Percentiles rank a stretch among this genome's conserved stretches.
phyloP scores from a whole-genome alignment of 2,113 vertebrate genomes.

The Hemicordylus capensis region DNA sequence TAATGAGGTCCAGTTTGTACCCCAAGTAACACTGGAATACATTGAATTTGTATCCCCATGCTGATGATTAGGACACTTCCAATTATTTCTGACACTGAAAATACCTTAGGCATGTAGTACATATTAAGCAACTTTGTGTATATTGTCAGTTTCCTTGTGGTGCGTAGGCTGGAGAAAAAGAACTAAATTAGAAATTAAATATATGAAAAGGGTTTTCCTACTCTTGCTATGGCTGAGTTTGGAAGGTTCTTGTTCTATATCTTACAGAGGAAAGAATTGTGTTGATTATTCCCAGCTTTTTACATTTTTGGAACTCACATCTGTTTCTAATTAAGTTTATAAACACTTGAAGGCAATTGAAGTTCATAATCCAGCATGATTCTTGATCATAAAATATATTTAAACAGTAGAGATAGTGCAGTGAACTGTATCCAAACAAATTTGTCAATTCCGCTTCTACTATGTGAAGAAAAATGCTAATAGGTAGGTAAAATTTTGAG shows the following conservation, averaged over 20 bases:
- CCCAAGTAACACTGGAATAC: not conserved
- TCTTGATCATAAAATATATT: slow-evolving; percentile 22
- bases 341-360: slow-evolving; percentile 53
- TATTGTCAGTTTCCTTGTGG: not conserved
- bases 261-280: not conserved
- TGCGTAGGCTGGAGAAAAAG: not conserved
- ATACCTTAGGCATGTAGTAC: not conserved
- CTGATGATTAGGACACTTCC: not conserved
- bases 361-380: slow-evolving; percentile 37
- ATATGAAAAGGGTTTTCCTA: not conserved
- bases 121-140: not conserved
- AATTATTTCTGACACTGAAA: not conserved
- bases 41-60: slow-evolving; percentile 2
- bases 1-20: not conserved
- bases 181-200: not conserved
- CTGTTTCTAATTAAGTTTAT: slow-evolving; percentile 62
- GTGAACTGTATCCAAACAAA: slow-evolving; percentile 44
- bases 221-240: not conserved
- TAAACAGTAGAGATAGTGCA: slow-evolving; percentile 36
- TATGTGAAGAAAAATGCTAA: slow-evolving; percentile 4
- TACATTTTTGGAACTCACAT: slow-evolving; percentile 2
- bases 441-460: slow-evolving; percentile 28
- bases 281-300: slow-evolving; percentile 32
- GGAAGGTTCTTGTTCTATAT: slow-evolving; percentile 3
- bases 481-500: slow-evolving; percentile 27